phyloP scores from a whole-genome alignment of 2,797 vertebrate genomes.

The Okamejei kenojei region DNA sequence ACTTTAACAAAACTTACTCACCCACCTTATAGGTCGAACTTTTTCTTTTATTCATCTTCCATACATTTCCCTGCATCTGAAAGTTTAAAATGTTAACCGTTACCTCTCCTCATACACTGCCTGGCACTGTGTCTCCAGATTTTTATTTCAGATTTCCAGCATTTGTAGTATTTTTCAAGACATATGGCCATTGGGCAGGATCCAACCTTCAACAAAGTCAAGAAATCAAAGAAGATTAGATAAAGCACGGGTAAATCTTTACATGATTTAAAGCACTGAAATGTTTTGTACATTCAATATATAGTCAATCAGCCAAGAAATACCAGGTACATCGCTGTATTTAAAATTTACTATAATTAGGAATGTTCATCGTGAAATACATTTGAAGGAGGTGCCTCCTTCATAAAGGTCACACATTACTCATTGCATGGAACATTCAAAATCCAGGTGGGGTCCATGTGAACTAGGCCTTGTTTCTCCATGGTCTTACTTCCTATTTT shows the following conservation, averaged over 20 bases:
- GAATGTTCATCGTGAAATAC: not conserved
- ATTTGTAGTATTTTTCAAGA: no score
- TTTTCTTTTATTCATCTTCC: no score
- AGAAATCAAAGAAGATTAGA: not conserved
- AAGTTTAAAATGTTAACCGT: no score
- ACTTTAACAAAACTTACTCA: no score
- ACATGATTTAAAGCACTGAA: not conserved
- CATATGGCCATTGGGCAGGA: no score
- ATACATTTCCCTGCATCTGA: no score
- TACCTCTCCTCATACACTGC: no score
- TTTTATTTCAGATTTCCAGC: no score
- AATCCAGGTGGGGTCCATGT: not conserved
- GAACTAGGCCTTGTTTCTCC: not conserved
- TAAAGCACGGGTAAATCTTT: not conserved
- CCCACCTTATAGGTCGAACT: no score
- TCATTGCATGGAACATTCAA: not conserved
- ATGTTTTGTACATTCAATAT: not conserved
- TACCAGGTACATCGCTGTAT: no score
- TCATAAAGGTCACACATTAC: not conserved
- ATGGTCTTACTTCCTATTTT: not conserved
- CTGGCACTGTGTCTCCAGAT: no score
- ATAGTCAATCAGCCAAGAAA: not conserved
- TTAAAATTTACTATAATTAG: not conserved
- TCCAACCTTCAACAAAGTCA: no score
- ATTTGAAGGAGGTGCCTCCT: conserved; percentile 2